Evolutionary conservation across 2,113 vertebrate genomes (phyloP), one percentile per base, ranked within the genome.

Genomic region (Hippopotamus amphibius): DNA sequence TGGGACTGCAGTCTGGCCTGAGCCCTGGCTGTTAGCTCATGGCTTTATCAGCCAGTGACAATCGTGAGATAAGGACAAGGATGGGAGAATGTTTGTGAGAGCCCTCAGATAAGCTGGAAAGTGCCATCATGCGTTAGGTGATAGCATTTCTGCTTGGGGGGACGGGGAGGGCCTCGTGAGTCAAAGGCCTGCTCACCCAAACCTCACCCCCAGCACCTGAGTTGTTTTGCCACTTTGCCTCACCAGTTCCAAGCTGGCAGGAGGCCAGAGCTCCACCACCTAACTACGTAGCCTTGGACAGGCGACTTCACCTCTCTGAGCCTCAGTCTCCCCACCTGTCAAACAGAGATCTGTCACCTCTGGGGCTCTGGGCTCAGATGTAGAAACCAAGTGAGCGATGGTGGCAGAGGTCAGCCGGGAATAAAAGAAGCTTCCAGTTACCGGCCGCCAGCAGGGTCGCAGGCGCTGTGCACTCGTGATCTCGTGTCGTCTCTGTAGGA

Each of bases 321-420:
- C 74, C 90, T 97, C 63, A 46, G 24, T 69, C 93, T 93, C 37
- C 43, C 84, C n/a, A 21, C 46, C 79, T 53, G 57, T 95, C 50
- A n/a, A 14, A 16, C 24, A 48, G 82, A 92, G 28, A 7, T 21
- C 55, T 57, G 77, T 79, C 21, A 17, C 57, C 21, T 55, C 41
- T 6, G 14, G 55, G 46, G 28, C 8, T n/a, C 46, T 43, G 6
- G 55, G 80, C 87, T 88, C 17, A 43, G 50, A 28, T 5, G 2
- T 2, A 33, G 46, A n/a, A 79, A 50, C 66, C 69, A 8, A 13
- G 28, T 43, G 59, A 80, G 13, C 0, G 2, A 3, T 6, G 33
- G 26, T 19, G 21, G 68, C 9, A 3, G 50, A 16, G 22, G 87
- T 61, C 55, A n/a, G 83, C 72, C 17, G 11, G 57, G 48, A 33